Evolutionary conservation across 2,113 vertebrate genomes (phyloP).

Genomic region (Pseudorhombus dupliciocellatus): DNA sequence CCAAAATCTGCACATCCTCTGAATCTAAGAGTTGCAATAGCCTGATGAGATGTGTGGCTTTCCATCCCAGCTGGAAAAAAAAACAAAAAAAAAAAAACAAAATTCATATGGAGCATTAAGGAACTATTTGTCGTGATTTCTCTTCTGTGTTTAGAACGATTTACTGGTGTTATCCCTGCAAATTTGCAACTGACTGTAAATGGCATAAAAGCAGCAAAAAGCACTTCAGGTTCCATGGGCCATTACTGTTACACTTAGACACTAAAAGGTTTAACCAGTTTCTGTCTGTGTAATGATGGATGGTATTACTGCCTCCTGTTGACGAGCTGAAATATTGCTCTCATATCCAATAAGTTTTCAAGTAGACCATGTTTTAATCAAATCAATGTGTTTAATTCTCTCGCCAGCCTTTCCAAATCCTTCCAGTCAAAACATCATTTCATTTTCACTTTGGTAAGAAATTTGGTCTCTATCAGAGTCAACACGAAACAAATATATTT

Average conservation of each 20-base stretch:
- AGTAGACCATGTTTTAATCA: no score
- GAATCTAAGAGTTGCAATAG: constrained; percentile 29
- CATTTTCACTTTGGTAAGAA: no score
- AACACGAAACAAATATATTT: no score
- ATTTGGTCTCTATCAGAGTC: no score
- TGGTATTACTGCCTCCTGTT: no score
- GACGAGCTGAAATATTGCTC: no score
- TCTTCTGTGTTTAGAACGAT: not conserved
- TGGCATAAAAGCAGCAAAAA: not conserved
- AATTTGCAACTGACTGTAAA: constrained; percentile 2
- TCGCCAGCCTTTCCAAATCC: no score
- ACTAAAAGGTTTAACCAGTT: constrained; percentile 1
- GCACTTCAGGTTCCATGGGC: not conserved
- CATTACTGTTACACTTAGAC: not conserved
- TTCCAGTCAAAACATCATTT: no score
- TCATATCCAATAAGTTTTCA: no score
- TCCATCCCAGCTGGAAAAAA: constrained; percentile 34
- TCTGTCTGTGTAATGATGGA: not conserved
- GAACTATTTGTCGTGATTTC: not conserved
- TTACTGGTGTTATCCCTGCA: constrained; percentile 3
- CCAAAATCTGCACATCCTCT: not conserved
- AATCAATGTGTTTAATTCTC: no score
- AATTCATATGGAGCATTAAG: constrained; percentile 10
- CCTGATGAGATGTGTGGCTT: constrained; percentile 39
- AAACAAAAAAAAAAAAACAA: not conserved